phyloP scores from a whole-genome alignment of 2,113 vertebrate genomes.

The Patagioenas fasciata region DNA sequence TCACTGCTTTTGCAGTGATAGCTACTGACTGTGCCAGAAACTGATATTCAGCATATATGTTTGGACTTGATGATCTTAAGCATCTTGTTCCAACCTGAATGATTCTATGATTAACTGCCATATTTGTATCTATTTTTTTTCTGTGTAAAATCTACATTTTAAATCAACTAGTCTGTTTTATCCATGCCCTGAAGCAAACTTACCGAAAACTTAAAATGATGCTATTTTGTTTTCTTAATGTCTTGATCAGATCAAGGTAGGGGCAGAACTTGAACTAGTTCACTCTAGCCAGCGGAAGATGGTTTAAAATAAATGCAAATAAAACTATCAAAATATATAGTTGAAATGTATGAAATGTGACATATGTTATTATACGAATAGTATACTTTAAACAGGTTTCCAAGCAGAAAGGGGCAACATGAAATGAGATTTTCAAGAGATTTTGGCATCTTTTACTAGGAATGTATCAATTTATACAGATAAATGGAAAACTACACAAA shows the following conservation, averaged over 20 bases:
- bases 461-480: not conserved
- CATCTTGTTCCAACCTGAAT: not conserved
- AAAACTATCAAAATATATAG: not conserved
- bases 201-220: not conserved
- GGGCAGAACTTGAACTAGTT: not conserved
- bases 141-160: not conserved
- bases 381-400: not conserved
- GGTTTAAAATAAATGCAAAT: not conserved
- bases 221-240: not conserved
- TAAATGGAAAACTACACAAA: not conserved
- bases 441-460: not conserved
- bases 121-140: not conserved
- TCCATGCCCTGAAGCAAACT: not conserved
- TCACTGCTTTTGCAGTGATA: not conserved
- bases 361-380: not conserved
- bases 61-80: not conserved
- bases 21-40: not conserved
- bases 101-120: not conserved
- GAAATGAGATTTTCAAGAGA: not conserved
- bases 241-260: not conserved
- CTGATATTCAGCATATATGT: not conserved
- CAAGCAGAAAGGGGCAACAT: not conserved
- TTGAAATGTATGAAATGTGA: not conserved
- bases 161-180: not conserved
- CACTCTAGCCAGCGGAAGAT: not conserved